Evolutionary conservation across 92 coral and sea anemone species (phyloP), one percentile per base, ranked within the genome.

Genomic region (Isaurus tuberculatus): DNA sequence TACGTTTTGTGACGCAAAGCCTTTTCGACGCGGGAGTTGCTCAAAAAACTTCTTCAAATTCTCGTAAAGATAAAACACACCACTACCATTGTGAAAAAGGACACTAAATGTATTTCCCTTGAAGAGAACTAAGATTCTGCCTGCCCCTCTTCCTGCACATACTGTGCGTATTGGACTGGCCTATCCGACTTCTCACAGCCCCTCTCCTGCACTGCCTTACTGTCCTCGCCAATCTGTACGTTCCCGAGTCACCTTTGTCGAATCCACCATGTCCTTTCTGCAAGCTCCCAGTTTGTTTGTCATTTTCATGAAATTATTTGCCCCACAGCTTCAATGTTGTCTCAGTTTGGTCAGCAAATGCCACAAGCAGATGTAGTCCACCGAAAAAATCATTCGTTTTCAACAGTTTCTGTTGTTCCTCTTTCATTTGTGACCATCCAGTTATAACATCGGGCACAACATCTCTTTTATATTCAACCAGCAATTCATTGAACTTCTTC

Each of bases 261-360:
- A 19, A 27, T 33, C 69, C 63, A 51, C 72, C 55, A 8, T 71
- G 67, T 8, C 77, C 68, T 49, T 63, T 53, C 23, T 29, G 16
- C 26, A 75, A 8, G 37, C 77, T 75, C 27, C 88, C 88, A 63
- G 75, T 71, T 61, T 64, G 15, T 46, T 53, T 48, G 16, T 75
- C 79, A 28, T 63, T 63, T 31, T 67, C 66, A 74, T 75, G 80
- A 36, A 75, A 33, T 26, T 66, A 42, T 51, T 55, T 72, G 46
- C 73, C 87, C 81, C 81, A 84, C 55, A 72, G 37, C 42, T 84
- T 84, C 8, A 84, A 65, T 36, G 87, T 51, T 32, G 42, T 57
- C 65, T 84, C 87, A 16, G 82, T 58, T 61, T 84, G 87, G 72
- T 84, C 87, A 13, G 87, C 87, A 34, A 84, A 33, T 7, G 61